Conservation (phyloP, 2,888 invertebrate genomes). For the Phlogophora meticulosa region DNA sequence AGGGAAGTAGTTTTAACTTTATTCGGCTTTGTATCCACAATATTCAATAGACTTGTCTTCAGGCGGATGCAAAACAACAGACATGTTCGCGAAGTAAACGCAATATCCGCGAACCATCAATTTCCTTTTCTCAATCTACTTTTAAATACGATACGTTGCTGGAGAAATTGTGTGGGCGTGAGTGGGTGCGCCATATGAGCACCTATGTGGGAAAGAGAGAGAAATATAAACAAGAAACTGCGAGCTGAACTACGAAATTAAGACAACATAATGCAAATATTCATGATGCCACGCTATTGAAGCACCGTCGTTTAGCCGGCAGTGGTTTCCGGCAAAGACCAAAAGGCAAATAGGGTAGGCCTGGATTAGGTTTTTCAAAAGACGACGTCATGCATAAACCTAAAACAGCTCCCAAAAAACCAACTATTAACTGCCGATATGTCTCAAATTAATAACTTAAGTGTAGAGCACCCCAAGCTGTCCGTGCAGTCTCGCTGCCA, state of each 20-base stretch:
- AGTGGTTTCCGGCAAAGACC: no score
- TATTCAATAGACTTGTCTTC: conserved; percentile 4
- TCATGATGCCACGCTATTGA: no score
- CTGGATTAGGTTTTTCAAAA: no score
- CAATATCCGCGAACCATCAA: conserved; percentile 52
- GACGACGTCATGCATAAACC: no score
- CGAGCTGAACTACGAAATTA: not conserved
- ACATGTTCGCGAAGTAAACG: conserved; percentile 23
- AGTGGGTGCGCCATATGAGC: not conserved
- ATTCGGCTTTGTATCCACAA: not conserved
- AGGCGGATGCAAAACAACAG: conserved; percentile 36
- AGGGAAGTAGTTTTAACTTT: not conserved
- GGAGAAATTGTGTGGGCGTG: conserved; percentile 12
- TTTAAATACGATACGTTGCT: conserved; percentile 23
- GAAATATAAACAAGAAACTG: not conserved
- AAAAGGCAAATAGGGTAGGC: no score
- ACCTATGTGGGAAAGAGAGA: not conserved
- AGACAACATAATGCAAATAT: no score
- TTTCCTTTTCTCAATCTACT: conserved; percentile 47
- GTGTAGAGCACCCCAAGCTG: no score
- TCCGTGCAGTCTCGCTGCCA: no score
- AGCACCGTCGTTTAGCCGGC: no score
- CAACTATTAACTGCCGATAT: no score
- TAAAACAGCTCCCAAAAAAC: no score
- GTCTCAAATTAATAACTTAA: no score